Percentiles rank a stretch among this genome's conserved stretches.
These are phyloP conservation scores for Leptopilina clavipes DNA, from an alignment of 1,140 invertebrate species.

Conservation along the genomic window DNA sequence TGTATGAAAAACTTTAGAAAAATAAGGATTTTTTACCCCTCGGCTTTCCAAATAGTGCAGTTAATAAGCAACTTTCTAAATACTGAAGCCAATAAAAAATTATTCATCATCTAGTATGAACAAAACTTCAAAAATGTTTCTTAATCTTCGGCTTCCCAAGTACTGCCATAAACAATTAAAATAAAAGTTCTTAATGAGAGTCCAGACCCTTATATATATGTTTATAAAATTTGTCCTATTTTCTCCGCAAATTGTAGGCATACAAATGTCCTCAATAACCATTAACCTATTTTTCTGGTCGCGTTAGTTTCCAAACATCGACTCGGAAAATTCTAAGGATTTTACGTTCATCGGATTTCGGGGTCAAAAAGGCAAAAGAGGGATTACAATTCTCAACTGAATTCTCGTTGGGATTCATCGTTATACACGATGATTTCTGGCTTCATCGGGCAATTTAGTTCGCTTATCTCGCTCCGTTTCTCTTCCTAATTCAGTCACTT, in stretches of 20 bases:
- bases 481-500: conserved; percentile 20
- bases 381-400: conserved; percentile 26
- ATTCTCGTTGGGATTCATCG: conserved; percentile 24
- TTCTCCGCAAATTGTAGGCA: not conserved
- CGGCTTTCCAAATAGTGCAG: too few relatives aligned
- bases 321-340: conserved; percentile 18
- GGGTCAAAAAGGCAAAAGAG: conserved; percentile 32
- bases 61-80: too few relatives aligned
- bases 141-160: not conserved
- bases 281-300: conserved; percentile 25
- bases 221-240: not conserved
- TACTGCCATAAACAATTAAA: not conserved
- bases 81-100: too few relatives aligned
- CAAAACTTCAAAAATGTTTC: not conserved
- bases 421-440: conserved; percentile 28
- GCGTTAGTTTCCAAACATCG: conserved; percentile 25
- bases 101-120: not conserved
- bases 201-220: not conserved
- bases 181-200: not conserved
- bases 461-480: conserved; percentile 30
- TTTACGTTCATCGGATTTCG: conserved; percentile 27
- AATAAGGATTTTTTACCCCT: too few relatives aligned
- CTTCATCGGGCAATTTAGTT: conserved; percentile 28
- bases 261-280: conserved; percentile 21
- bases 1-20: too few relatives aligned